Evolutionary conservation across 2,797 vertebrate genomes (phyloP).

Genomic region (Pangasius mekongensis): DNA sequence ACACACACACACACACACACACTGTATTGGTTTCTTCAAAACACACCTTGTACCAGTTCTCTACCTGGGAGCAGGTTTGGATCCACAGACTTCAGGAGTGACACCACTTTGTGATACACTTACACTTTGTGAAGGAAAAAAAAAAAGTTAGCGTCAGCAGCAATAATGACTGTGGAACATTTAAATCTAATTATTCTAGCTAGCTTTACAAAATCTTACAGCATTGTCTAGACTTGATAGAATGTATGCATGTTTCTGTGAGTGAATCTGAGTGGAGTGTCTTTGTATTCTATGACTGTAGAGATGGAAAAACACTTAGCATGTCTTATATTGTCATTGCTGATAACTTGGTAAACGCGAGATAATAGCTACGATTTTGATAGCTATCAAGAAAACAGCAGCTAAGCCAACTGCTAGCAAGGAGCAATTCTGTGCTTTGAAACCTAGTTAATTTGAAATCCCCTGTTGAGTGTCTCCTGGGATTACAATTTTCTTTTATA

Average conservation of each 20-base stretch:
- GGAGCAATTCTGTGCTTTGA: not conserved
- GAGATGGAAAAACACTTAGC: slow-evolving; percentile 33
- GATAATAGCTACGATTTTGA: not conserved
- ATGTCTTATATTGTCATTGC: slow-evolving; percentile 28
- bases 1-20: slow-evolving; percentile 15
- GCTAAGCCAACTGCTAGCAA: not conserved
- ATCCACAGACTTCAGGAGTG: not conserved
- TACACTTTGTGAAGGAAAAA: no score
- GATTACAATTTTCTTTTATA: not conserved
- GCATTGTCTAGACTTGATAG: not conserved
- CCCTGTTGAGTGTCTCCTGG: no score
- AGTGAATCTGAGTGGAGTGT: not conserved
- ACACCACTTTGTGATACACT: no score
- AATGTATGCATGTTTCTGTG: not conserved
- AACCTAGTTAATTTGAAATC: not conserved
- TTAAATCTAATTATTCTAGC: not conserved
- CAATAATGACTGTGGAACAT: not conserved
- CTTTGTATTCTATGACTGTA: slow-evolving; percentile 11
- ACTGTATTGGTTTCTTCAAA: no score
- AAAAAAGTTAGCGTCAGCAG: not conserved
- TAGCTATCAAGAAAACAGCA: not conserved
- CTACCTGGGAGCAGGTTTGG: not conserved
- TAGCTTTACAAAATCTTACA: not conserved
- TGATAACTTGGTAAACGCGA: slow-evolving; percentile 10
- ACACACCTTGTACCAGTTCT: not conserved